Percentiles rank a stretch among this genome's conserved stretches.
These are phyloP conservation scores for Microtus pennsylvanicus DNA, from an alignment of 2,113 vertebrate genomes.

Conservation along the genomic window DNA sequence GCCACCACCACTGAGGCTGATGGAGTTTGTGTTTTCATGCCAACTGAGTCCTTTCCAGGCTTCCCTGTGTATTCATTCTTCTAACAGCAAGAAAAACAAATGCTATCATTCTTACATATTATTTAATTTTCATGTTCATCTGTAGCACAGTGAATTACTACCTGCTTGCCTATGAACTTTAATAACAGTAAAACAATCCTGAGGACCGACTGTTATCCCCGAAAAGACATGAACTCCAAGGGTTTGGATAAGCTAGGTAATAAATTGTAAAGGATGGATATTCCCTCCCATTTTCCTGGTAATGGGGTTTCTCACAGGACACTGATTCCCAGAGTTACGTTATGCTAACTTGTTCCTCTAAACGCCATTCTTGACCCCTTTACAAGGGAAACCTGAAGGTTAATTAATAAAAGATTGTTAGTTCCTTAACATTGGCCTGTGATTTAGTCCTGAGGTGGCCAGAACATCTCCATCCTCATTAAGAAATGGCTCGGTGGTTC, in stretches of 20 bases:
- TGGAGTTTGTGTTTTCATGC: neutral
- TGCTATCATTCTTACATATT: neutral
- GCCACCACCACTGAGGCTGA: neutral
- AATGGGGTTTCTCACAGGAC: neutral
- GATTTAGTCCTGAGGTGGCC: neutral
- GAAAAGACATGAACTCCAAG: neutral
- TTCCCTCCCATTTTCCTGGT: neutral
- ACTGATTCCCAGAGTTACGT: neutral
- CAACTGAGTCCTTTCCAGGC: neutral
- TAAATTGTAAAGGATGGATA: neutral
- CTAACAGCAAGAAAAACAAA: neutral
- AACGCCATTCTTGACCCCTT: neutral
- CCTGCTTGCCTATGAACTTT: neutral
- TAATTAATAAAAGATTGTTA: slow-evolving; percentile 60
- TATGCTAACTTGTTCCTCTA: neutral
- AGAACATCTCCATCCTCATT: neutral
- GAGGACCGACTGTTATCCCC: neutral
- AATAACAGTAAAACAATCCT: neutral
- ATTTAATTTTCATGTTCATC: neutral
- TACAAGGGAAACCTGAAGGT: neutral
- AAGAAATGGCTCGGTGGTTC: slow-evolving; percentile 42
- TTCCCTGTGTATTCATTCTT: neutral
- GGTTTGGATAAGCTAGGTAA: neutral
- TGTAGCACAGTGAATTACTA: neutral
- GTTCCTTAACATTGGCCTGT: slow-evolving; percentile 15